phyloP scores from a whole-genome alignment of 2,888 invertebrate species.

The Thecocarcelia acutangulata region DNA sequence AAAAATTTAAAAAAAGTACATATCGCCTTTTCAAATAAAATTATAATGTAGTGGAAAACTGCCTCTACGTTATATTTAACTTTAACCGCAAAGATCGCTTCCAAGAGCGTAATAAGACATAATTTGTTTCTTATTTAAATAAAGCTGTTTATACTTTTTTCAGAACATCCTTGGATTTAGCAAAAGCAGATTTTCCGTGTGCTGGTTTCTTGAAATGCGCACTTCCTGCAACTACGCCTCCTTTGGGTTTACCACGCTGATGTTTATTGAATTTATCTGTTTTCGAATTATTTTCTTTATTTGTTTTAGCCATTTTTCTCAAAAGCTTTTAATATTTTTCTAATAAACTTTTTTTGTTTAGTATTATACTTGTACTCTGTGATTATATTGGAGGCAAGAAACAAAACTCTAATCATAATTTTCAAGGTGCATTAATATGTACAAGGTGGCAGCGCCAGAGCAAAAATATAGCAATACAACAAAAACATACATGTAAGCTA shows the following conservation, averaged over 20 bases:
- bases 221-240: not conserved
- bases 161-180: conserved; percentile 34
- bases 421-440: no score
- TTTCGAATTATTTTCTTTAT: not conserved
- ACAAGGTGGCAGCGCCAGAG: no score
- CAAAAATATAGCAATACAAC: no score
- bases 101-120: not conserved
- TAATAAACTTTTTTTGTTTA: no score
- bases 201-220: conserved; percentile 28
- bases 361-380: no score
- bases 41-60: no score
- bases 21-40: no score
- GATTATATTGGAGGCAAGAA: no score
- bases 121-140: not conserved
- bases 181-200: conserved; percentile 34
- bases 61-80: no score
- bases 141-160: conserved; percentile 11
- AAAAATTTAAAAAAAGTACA: not conserved
- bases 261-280: conserved; percentile 2
- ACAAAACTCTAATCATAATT: no score
- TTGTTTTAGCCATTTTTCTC: conserved; percentile 46
- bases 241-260: not conserved
- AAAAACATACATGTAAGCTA: no score
- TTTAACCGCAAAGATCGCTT: no score
- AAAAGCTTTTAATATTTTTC: not conserved